phyloP scores from a whole-genome alignment of 92 coral and sea anemone species.

The Porites rus region DNA sequence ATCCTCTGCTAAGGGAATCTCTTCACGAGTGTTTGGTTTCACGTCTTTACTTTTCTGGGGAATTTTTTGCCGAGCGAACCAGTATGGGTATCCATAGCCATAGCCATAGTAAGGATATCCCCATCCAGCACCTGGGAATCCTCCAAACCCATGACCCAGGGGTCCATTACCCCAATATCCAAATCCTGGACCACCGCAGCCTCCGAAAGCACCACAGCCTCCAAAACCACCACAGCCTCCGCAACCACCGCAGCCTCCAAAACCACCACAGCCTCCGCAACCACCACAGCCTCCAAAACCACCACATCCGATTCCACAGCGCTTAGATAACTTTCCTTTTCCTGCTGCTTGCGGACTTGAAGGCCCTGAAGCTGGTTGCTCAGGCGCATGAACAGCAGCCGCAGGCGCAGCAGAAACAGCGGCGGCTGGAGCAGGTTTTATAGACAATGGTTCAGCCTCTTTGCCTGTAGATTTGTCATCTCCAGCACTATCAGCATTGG shows the following conservation, averaged over 20 bases:
- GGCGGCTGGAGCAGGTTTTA: constrained; percentile 17
- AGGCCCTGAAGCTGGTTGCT: constrained; percentile 15
- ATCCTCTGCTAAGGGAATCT: constrained; percentile 74
- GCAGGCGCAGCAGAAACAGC: neutral
- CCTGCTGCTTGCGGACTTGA: constrained; percentile 7
- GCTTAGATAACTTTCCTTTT: constrained; percentile 59
- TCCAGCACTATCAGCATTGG: constrained; percentile 19
- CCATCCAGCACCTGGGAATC: constrained; percentile 53
- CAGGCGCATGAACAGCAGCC: neutral
- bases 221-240: constrained; percentile 59
- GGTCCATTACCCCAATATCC: constrained; percentile 55
- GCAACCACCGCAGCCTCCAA: constrained; percentile 57
- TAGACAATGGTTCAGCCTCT: constrained; percentile 49
- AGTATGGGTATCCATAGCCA: constrained; percentile 81
- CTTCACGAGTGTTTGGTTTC: constrained; percentile 83
- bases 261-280: constrained; percentile 37
- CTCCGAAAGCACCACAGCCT: constrained; percentile 65
- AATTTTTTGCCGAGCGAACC: constrained; percentile 79
- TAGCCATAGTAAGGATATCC: constrained; percentile 66
- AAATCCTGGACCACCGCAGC: constrained; percentile 66
- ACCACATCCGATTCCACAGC: constrained; percentile 42
- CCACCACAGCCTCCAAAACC: constrained; percentile 15
- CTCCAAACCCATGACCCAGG: constrained; percentile 41
- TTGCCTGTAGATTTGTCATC: constrained; percentile 16
- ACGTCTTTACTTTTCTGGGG: constrained; percentile 79